Evolutionary conservation across 1,140 invertebrate species (phyloP).

Genomic region (Oryctes rhinoceros): DNA sequence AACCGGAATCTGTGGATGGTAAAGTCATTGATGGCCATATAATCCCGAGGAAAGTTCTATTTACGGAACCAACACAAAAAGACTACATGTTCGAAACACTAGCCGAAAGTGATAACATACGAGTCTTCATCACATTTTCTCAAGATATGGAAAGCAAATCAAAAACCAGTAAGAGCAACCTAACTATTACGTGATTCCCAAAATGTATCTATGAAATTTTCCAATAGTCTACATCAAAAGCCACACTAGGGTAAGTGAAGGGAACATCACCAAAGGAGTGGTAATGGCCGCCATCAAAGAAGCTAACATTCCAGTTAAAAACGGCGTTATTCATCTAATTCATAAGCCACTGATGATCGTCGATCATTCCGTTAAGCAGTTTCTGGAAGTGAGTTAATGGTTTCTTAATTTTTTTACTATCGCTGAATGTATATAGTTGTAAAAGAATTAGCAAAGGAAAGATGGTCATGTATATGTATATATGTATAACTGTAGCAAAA

Average conservation of each 20-base stretch:
- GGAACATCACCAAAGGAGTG: conserved; percentile 78
- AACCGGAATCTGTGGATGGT: conserved; percentile 73
- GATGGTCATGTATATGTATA: too few species aligned
- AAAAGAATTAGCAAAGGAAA: too few species aligned
- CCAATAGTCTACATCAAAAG: conserved; percentile 85
- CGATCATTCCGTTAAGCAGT: conserved; percentile 83
- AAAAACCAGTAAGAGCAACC: conserved; percentile 33
- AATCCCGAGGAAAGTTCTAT: conserved; percentile 86
- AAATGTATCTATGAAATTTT: neutral
- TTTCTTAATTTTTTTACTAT: conserved; percentile 22
- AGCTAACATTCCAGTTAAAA: conserved; percentile 91
- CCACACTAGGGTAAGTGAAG: conserved; percentile 81
- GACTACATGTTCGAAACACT: conserved; percentile 77
- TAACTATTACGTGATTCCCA: conserved; percentile 4
- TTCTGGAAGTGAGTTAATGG: conserved; percentile 77
- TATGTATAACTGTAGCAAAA: too few species aligned
- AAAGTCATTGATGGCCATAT: conserved; percentile 91
- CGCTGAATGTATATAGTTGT: too few species aligned
- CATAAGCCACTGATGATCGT: conserved; percentile 89
- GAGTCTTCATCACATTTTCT: conserved; percentile 79
- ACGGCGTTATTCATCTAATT: conserved; percentile 92
- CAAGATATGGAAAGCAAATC: conserved; percentile 54
- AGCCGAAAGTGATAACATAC: conserved; percentile 82
- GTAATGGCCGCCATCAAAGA: conserved; percentile 87
- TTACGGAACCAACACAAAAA: conserved; percentile 80